These are phyloP conservation scores for Ameiurus melas DNA, from an alignment of 2,113 vertebrate species.

Conservation along the genomic window DNA sequence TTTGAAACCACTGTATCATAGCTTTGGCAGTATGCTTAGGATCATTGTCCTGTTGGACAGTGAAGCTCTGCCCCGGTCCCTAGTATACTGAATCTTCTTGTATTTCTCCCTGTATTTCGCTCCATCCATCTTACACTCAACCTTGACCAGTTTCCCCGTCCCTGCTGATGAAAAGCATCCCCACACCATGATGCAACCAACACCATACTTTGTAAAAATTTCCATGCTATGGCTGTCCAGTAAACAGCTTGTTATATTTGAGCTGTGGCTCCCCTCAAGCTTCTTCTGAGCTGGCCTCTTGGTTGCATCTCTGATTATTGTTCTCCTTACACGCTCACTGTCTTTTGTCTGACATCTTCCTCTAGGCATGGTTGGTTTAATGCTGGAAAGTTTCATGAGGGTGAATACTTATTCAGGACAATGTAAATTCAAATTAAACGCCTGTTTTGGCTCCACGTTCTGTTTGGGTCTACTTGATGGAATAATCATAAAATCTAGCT, in stretches of 20 bases:
- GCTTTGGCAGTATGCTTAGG: neutral
- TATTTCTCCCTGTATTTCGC: neutral
- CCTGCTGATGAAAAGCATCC: neutral
- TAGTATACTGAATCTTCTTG: neutral
- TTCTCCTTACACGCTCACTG: neutral
- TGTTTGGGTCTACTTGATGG: neutral
- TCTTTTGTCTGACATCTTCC: neutral
- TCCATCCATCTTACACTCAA: too few species aligned
- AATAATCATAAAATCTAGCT: neutral
- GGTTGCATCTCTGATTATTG: neutral
- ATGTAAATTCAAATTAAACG: neutral
- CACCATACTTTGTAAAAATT: neutral
- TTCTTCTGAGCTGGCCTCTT: neutral
- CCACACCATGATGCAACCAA: neutral
- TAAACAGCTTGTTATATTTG: neutral
- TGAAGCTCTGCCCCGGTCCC: neutral
- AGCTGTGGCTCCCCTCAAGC: neutral
- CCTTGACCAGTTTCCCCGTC: neutral
- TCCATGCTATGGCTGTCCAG: neutral
- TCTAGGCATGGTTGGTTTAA: neutral
- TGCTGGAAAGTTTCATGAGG: neutral
- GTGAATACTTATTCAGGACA: neutral
- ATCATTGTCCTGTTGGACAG: neutral
- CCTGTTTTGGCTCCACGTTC: neutral
- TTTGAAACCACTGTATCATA: neutral